phyloP scores from a whole-genome alignment of 2,888 invertebrate genomes.

The Geophilus truncorum region DNA sequence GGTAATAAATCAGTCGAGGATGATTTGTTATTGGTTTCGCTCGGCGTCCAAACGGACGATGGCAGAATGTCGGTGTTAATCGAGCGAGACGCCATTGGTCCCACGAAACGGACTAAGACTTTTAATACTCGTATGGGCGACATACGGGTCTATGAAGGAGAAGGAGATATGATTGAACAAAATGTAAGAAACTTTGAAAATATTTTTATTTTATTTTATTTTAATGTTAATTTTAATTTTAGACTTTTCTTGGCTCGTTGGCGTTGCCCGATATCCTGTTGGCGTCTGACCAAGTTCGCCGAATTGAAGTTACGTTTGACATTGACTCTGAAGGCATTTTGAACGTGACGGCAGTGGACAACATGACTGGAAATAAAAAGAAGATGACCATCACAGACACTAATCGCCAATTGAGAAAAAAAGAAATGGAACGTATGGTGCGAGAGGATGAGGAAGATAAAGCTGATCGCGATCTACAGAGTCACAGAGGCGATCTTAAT shows the following conservation, averaged over 20 bases:
- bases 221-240: too few relatives aligned
- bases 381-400: slow-evolving; percentile 89
- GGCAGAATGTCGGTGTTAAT: slow-evolving; percentile 95
- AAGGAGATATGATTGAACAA: slow-evolving; percentile 93
- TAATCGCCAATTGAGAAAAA: slow-evolving; percentile 86
- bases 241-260: slow-evolving; percentile 95
- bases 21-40: slow-evolving; percentile 58
- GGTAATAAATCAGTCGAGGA: slow-evolving; percentile 52
- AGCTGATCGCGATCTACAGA: slow-evolving; percentile 55
- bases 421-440: slow-evolving; percentile 73
- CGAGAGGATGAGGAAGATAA: slow-evolving; percentile 85
- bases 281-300: slow-evolving; percentile 82
- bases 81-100: slow-evolving; percentile 93
- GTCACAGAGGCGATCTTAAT: slow-evolving; percentile 66
- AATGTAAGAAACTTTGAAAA: slow-evolving; percentile 77
- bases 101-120: slow-evolving; percentile 94
- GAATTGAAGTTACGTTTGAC: slow-evolving; percentile 58
- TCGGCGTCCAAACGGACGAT: slow-evolving; percentile 86
- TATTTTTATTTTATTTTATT: too few relatives aligned
- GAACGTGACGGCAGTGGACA: slow-evolving; percentile 88
- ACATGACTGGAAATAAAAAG: slow-evolving; percentile 85
- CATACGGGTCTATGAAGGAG: slow-evolving; percentile 70
- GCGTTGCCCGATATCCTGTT: slow-evolving; percentile 95
- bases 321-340: slow-evolving; percentile 80
- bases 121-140: slow-evolving; percentile 98